These are phyloP conservation scores for Chelonus insularis DNA, from an alignment of 1,140 invertebrate species.

Conservation along the genomic window DNA sequence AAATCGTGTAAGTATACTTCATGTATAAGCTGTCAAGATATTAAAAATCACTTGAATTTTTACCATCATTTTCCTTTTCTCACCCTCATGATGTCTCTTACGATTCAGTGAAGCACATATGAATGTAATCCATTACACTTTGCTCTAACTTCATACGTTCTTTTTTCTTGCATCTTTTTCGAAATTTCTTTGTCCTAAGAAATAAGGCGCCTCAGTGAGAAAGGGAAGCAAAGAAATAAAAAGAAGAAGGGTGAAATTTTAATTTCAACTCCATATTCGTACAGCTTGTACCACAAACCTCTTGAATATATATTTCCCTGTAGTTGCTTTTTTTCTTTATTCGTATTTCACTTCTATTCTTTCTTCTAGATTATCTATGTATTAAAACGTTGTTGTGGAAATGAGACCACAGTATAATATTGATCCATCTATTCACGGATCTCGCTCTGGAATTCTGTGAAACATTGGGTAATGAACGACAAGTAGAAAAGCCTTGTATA, in stretches of 20 bases:
- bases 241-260: conserved; percentile 1
- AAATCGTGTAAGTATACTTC: neutral
- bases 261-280: conserved; percentile 8
- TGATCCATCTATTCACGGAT: too few relatives aligned
- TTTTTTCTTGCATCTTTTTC: neutral
- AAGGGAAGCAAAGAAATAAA: neutral
- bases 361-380: too few relatives aligned
- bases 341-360: too few relatives aligned
- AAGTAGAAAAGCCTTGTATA: neutral
- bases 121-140: neutral
- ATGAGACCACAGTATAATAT: too few relatives aligned
- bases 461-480: neutral
- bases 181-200: neutral
- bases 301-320: too few relatives aligned
- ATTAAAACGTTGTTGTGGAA: too few relatives aligned
- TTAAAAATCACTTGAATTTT: conserved; percentile 5
- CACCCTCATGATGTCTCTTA: conserved; percentile 10
- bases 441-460: too few relatives aligned
- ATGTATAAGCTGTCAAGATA: neutral
- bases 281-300: neutral
- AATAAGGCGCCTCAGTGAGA: neutral
- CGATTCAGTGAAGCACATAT: conserved; percentile 6
- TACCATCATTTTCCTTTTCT: neutral
- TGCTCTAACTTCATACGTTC: neutral
- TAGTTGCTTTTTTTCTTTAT: too few relatives aligned